Percentiles rank a stretch among this genome's conserved stretches.
Evolutionary conservation across 2,113 vertebrate species (phyloP).

Genomic region (Gallinago media): DNA sequence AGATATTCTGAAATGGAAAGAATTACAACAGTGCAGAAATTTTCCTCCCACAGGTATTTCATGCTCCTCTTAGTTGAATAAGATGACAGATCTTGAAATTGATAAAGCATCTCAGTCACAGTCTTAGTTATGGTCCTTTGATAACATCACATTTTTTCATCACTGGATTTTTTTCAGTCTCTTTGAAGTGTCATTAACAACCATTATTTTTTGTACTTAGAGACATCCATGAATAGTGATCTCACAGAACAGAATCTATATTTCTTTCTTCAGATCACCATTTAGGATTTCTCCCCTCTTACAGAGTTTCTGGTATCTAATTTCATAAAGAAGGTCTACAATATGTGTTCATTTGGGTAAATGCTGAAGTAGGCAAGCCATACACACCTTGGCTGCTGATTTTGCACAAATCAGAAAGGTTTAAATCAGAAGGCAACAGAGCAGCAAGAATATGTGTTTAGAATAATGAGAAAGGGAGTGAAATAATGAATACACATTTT

Average conservation of each 20-base stretch:
- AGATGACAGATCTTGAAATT: not conserved
- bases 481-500: not conserved
- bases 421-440: constrained; percentile 15
- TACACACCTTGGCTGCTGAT: not conserved
- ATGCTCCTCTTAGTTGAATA: not conserved
- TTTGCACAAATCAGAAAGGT: not conserved
- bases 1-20: not conserved
- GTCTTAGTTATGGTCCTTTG: not conserved
- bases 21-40: not conserved
- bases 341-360: not conserved
- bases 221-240: not conserved
- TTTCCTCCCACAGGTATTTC: not conserved
- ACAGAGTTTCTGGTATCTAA: not conserved
- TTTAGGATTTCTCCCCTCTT: not conserved
- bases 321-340: not conserved
- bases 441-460: not conserved
- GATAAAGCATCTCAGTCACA: not conserved
- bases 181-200: not conserved
- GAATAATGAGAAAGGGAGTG: not conserved
- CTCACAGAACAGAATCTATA: not conserved
- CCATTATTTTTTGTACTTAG: not conserved
- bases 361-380: not conserved
- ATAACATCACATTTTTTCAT: not conserved
- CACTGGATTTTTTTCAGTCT: not conserved
- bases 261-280: not conserved